Evolutionary conservation across 2,797 vertebrate genomes (phyloP), one percentile per base, ranked within the genome.

Genomic region (Aulostomus chinensis): DNA sequence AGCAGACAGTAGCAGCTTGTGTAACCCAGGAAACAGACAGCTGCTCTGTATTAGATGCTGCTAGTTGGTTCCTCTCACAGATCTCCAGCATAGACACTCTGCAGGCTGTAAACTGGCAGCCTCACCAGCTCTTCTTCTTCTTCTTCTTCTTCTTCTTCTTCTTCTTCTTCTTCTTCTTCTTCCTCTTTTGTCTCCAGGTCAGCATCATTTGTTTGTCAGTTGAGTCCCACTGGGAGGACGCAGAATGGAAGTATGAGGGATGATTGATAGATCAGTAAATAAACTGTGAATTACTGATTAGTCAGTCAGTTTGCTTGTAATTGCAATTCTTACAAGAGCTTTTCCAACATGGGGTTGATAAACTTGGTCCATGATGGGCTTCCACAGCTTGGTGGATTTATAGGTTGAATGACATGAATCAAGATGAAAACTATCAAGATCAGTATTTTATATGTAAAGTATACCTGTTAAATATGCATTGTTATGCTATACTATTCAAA

Each of bases 11-110:
- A 56, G 78, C n/a, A n/a, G 58, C 68, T 83, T 74, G 66, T 79
- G 73, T 84, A 87, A 80, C 77, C 76, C 78, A 55, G 80, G 66
- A 85, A 80, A 86, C 63, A 75, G 80, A 85, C 90, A 90, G 86
- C 86, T 91, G 89, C 77, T 90, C 72, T 76, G 76, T 67, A 71
- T 86, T 88, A 76, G 66, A 80, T 63, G 58, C 78, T 81, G 73
- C 74, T 70, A 66, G 57, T 80, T 76, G 68, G 61, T 80, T 77
- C 39, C 58, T 76, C 61, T 73, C 60, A 57, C 62, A 64, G 59
- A 68, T 72, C 58, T 61, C 45, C 40, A 57, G 45, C 65, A 31
- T 52, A 17, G 68, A 62, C 49, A 52, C 58, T n/a, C n/a, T 37
- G 38, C 63, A n/a, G 62, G 46, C 67, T 66, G 58, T 45, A 58